Evolutionary conservation across 2,888 invertebrate species (phyloP).

Genomic region (Tyria jacobaeae): DNA sequence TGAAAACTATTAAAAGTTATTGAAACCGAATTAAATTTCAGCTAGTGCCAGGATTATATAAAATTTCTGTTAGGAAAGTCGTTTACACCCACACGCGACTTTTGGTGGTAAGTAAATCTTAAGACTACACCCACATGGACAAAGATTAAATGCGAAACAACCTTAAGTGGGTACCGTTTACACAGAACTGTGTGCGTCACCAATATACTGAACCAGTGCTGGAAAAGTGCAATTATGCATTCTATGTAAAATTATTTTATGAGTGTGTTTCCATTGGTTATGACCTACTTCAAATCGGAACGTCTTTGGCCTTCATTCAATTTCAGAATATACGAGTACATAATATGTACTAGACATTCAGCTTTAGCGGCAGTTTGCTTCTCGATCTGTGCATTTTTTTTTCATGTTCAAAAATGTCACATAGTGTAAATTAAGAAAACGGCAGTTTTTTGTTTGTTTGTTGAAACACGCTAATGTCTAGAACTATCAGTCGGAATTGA

Average conservation of each 20-base stretch:
- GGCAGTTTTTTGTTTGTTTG: no score
- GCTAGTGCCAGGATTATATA: constrained; percentile 49
- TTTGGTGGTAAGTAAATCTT: constrained; percentile 42
- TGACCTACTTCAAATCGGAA: constrained; percentile 40
- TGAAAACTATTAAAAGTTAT: constrained; percentile 28
- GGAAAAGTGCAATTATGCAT: neutral
- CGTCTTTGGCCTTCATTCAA: constrained; percentile 30
- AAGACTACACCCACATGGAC: constrained; percentile 58
- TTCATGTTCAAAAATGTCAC: no score
- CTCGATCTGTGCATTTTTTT: neutral
- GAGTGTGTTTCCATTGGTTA: constrained; percentile 33
- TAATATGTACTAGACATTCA: neutral
- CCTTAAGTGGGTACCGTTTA: constrained; percentile 43
- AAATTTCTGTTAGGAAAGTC: constrained; percentile 55
- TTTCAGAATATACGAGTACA: constrained; percentile 22
- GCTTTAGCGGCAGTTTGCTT: neutral
- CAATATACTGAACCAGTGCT: constrained; percentile 25
- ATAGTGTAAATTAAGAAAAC: no score
- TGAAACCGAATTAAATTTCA: constrained; percentile 47
- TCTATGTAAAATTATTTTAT: constrained; percentile 23
- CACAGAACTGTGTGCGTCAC: constrained; percentile 41
- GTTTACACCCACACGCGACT: constrained; percentile 60
- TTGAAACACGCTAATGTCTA: no score
- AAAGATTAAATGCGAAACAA: constrained; percentile 63
- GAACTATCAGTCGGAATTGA: no score